Base-by-base conservation (phyloP, 2,888 invertebrate species). In the Aplocera efformata region DNA sequence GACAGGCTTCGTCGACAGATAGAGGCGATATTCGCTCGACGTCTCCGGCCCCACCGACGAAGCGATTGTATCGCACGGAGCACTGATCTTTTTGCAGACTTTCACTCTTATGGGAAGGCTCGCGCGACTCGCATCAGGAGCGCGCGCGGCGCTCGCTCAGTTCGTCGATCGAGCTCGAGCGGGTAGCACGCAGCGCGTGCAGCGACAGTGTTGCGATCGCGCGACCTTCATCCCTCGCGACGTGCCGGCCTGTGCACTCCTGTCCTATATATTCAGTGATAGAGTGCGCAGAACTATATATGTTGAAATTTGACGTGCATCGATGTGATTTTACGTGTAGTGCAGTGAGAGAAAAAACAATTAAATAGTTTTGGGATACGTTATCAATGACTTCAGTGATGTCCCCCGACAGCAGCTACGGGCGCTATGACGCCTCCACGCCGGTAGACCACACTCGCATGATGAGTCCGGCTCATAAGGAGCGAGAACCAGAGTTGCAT, bases 401-500 rank as follows among this genome's bases (percentile, higher is more conserved):
- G 71, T 90, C 92, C 67, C 91, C 93, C 71, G 93, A 93, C 76
- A 92, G 92, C 77, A 91, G 90, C 62, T 89, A 89, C 67, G 89
- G 88, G 72, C 81, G 89, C 73, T 88, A 84, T 65, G 88, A 86
- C 68, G 78, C 79, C 75, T 89, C 90, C 58, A 72, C 90, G 58
- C 89, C 90, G 42, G 82, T 88, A 47, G 90, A 91, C 50, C 83
- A 75, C 56, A 74, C 60, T 55, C 66, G 84, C 59, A 82, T 89
- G 65, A 82, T 89, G 65, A 76, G 73, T 58, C 71, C 83, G 52
- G 72, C 65, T 56, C 82, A 79, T 50, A 79, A 79, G 70, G 85
- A 85, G 51, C 76, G 92, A 45, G 93, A 93, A 71, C 93, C 93
- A 22, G 92, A 92, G 59, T 88, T 94, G 44, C 92, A 93, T 77